phyloP scores from a whole-genome alignment of 2,113 vertebrate species.

The Panurus biarmicus region DNA sequence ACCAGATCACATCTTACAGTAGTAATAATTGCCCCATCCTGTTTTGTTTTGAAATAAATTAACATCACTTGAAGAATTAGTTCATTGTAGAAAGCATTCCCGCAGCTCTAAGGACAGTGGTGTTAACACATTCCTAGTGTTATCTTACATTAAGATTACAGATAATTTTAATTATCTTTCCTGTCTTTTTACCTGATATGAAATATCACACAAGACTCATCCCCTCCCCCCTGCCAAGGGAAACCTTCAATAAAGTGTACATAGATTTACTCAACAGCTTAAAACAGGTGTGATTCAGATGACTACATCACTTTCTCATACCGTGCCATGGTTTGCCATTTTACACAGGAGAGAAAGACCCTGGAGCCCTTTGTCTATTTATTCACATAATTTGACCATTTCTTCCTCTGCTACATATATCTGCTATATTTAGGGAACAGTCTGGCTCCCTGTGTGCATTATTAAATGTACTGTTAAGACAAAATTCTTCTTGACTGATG shows the following conservation, averaged over 20 bases:
- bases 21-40: neutral
- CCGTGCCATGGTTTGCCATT: neutral
- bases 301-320: neutral
- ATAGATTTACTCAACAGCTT: neutral
- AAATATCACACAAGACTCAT: neutral
- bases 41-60: neutral
- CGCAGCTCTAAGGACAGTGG: neutral
- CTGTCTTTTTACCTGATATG: neutral
- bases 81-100: neutral
- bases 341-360: neutral
- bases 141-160: neutral
- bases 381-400: neutral
- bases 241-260: neutral
- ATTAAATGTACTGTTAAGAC: neutral
- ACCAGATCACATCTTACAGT: neutral
- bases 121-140: neutral
- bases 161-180: neutral
- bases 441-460: neutral
- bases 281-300: neutral
- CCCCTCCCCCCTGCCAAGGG: fast-evolving
- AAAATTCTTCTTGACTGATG: neutral
- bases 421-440: neutral
- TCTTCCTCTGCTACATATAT: neutral
- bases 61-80: neutral
- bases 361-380: neutral